Evolutionary conservation across 2,888 invertebrate genomes (phyloP), one percentile per base, ranked within the genome.

Genomic region (Cyclophora albipunctata): DNA sequence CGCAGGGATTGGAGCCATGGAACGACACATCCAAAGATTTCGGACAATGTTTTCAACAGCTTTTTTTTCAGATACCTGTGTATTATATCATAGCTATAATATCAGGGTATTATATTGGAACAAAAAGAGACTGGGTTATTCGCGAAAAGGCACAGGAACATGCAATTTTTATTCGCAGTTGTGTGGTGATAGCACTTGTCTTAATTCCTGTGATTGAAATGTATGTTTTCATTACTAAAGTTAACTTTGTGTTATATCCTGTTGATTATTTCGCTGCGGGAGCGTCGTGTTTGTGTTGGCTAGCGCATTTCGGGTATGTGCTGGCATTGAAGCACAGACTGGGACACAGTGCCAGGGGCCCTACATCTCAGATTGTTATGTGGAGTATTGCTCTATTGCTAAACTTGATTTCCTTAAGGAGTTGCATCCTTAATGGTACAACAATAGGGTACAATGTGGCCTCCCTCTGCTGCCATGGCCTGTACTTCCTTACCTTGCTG

Each of bases 21-120:
- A 91, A 93, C 66, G 87, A 90, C 5, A 79, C 89, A 7, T 90
- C 91, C 40, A 92, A 93, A 69, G 96, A 96, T 82, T 90, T 97
- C 65, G 93, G 95, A 50, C 86, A 93, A 52, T 98, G 97, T 78
- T 97, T 97, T 74, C 96, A 96, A 78, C 92, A 95, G 78, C 80
- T 96, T 47, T 93, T 92, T 69, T 88, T 98, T 40, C 92, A 95
- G 76, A 90, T 95, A 63, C 96, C 97, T 7, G 78, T 93, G 44
- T 91, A 93, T 66, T 90, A 91, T 45, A 67, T 96, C 40, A 90
- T 97, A 60, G 94, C 96, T 3, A 85, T 93, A 7, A 77, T 92
- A 45, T 97, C 97, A n/a, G 93, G 94, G 0, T 97, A 93, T 82
- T 93, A 94, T 73, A 92, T 94, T 60, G 96, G 96, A 6, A 91